Conservation (phyloP, 2,888 invertebrate genomes). For the Adelognathus sp. region DNA sequence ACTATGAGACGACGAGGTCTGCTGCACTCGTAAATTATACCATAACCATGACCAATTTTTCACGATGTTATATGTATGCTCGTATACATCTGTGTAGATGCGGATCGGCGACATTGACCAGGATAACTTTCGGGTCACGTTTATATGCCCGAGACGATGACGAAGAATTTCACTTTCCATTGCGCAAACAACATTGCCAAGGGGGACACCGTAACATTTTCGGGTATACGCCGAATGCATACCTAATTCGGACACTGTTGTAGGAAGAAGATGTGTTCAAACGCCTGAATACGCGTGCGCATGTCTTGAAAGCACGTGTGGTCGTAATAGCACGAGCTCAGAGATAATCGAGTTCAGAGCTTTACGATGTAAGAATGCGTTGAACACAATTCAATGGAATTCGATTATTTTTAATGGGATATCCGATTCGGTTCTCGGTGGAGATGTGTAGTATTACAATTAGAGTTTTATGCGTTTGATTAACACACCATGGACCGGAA, state of each 20-base stretch:
- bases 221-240: not conserved
- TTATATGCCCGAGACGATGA: not conserved
- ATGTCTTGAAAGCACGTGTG: not conserved
- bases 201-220: not conserved
- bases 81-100: not conserved
- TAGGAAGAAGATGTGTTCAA: not conserved
- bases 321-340: not conserved
- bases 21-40: constrained; percentile 44
- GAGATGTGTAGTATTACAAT: too few species aligned
- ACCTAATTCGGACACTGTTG: not conserved
- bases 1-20: constrained; percentile 38
- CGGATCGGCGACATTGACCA: constrained; percentile 10
- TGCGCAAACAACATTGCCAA: not conserved
- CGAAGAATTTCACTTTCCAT: not conserved
- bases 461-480: too few species aligned
- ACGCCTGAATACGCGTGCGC: not conserved
- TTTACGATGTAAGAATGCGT: too few species aligned
- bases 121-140: constrained; percentile 27
- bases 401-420: too few species aligned
- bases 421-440: too few species aligned
- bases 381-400: too few species aligned
- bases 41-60: constrained; percentile 39
- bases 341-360: too few species aligned
- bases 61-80: not conserved
- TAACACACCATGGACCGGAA: too few species aligned